phyloP scores from a whole-genome alignment of 2,888 invertebrate species.

The Caenorhabditis doughertyi region DNA sequence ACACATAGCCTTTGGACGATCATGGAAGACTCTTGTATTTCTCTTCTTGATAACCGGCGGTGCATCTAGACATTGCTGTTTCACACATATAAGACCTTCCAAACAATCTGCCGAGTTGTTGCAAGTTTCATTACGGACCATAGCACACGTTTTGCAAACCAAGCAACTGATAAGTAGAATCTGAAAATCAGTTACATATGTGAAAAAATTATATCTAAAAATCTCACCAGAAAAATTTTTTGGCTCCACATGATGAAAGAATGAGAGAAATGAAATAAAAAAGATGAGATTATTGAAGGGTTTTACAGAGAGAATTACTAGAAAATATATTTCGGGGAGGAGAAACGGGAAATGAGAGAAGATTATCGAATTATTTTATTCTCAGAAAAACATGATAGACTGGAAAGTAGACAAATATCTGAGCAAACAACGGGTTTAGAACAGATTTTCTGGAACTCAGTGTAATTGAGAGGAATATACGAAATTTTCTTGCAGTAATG shows the following conservation, averaged over 20 bases:
- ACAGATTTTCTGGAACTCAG: neutral
- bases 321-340: constrained; percentile 2
- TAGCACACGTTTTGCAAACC: neutral
- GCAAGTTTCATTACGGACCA: constrained; percentile 18
- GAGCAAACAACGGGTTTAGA: neutral
- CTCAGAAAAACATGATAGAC: constrained; percentile 14
- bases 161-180: neutral
- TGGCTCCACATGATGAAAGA: neutral
- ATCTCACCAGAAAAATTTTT: neutral
- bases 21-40: constrained; percentile 9
- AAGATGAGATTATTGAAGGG: neutral
- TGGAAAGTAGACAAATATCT: neutral
- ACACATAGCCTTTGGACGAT: constrained; percentile 3
- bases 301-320: neutral
- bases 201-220: neutral
- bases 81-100: constrained; percentile 3
- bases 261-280: too few relatives aligned
- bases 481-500: too few relatives aligned
- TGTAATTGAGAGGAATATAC: too few relatives aligned
- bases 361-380: constrained; percentile 8
- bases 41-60: neutral
- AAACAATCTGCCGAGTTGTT: constrained; percentile 16
- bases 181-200: neutral
- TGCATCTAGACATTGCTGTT: constrained; percentile 1
- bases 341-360: constrained; percentile 14